These are phyloP conservation scores for Eupristina koningsbergeri DNA, from an alignment of 1,140 invertebrate genomes.

Conservation along the genomic window DNA sequence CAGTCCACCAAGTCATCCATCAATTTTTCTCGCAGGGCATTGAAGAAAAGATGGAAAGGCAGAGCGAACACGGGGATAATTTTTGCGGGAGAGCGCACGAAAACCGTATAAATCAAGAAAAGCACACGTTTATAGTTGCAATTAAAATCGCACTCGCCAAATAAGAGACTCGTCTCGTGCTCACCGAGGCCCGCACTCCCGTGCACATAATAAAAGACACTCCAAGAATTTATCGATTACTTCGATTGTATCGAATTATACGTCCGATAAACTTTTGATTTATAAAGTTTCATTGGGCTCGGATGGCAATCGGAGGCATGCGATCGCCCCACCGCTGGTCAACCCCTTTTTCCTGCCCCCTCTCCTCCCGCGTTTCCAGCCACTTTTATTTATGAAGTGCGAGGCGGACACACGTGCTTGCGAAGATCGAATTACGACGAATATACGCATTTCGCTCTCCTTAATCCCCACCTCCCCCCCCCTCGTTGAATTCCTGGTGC, in stretches of 20 bases:
- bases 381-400: constrained; percentile 38
- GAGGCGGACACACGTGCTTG: background rate
- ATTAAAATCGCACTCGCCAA: constrained; percentile 34
- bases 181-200: constrained; percentile 22
- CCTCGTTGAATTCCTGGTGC: constrained; percentile 1
- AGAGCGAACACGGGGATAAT: constrained; percentile 9
- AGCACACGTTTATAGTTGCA: constrained; percentile 19
- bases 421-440: constrained; percentile 19
- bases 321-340: background rate
- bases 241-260: constrained; percentile 25
- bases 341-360: background rate
- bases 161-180: constrained; percentile 13
- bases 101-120: constrained; percentile 32
- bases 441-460: background rate
- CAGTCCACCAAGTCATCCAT: background rate
- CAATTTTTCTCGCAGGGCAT: no score
- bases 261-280: constrained; percentile 34
- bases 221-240: constrained; percentile 40
- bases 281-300: constrained; percentile 20
- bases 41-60: background rate
- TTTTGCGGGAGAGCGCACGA: constrained; percentile 1
- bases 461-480: background rate
- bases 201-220: constrained; percentile 12
- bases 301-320: constrained; percentile 30
- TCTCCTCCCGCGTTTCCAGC: background rate